Conservation (phyloP, 2,113 vertebrate genomes). For the Misgurnus anguillicaudatus region DNA sequence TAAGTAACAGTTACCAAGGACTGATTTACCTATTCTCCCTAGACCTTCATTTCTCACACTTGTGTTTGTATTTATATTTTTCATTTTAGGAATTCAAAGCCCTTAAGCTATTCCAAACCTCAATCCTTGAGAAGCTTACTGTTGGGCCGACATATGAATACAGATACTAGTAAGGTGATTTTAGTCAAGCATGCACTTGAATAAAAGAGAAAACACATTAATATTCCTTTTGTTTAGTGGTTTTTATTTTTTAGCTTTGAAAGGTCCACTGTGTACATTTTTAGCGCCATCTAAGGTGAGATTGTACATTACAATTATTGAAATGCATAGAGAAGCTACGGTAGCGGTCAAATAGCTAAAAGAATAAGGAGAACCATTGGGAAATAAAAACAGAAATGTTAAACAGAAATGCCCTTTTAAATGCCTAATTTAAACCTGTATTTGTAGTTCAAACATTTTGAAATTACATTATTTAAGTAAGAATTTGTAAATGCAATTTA, state of each 20-base stretch:
- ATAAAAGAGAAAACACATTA: constrained; percentile 48
- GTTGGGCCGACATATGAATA: constrained; percentile 51
- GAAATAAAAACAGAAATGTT: no score
- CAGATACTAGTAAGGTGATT: constrained; percentile 48
- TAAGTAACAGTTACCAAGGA: neutral
- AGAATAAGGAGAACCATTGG: no score
- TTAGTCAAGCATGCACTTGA: constrained; percentile 38
- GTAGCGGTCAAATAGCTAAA: no score
- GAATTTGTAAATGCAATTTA: no score
- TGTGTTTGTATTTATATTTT: constrained; percentile 38
- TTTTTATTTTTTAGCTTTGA: constrained; percentile 15
- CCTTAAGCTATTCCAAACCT: constrained; percentile 53
- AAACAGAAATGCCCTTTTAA: no score
- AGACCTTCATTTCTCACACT: constrained; percentile 37
- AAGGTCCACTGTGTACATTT: no score
- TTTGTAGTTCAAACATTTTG: no score
- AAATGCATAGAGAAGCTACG: no score
- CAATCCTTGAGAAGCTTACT: constrained; percentile 53
- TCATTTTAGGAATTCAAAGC: constrained; percentile 46
- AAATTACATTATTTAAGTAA: no score
- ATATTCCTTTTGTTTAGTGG: constrained; percentile 22
- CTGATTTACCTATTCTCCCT: constrained; percentile 34
- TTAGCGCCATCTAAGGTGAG: no score
- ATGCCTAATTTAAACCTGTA: no score
- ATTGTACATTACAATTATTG: no score